Evolutionary conservation across 2,888 invertebrate genomes (phyloP).

Genomic region (Abrostola tripartita): DNA sequence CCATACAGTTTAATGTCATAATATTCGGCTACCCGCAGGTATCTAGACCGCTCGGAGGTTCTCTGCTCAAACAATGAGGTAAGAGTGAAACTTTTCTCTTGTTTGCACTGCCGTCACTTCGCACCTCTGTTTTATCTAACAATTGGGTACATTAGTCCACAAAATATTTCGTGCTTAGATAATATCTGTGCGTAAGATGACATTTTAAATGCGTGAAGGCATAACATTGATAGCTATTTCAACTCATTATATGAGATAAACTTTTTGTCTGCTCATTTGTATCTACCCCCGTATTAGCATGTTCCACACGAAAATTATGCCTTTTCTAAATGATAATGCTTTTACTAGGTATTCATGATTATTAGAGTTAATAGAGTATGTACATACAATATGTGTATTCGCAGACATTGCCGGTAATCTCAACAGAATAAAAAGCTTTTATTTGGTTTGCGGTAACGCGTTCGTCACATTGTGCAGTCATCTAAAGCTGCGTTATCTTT

Average conservation of each 20-base stretch:
- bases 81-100: slow-evolving; percentile 43
- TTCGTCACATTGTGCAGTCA: background rate
- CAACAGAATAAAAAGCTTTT: slow-evolving; percentile 9
- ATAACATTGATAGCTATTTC: background rate
- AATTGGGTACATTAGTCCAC: slow-evolving; percentile 29
- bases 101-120: slow-evolving; percentile 28
- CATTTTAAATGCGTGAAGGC: slow-evolving; percentile 10
- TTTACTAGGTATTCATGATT: too few species aligned
- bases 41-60: slow-evolving; percentile 22
- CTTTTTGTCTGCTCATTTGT: slow-evolving; percentile 13
- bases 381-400: too few species aligned
- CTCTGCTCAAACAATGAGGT: slow-evolving; percentile 44
- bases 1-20: slow-evolving; percentile 18
- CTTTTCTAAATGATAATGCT: too few species aligned
- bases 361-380: too few species aligned
- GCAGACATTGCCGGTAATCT: background rate
- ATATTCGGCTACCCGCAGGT: slow-evolving; percentile 15
- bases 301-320: too few species aligned
- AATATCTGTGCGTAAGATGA: slow-evolving; percentile 26
- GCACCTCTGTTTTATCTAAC: slow-evolving; percentile 46
- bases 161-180: slow-evolving; percentile 37
- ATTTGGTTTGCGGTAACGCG: slow-evolving; percentile 18
- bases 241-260: slow-evolving; percentile 10
- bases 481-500: slow-evolving; percentile 27
- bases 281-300: slow-evolving; percentile 26